Base-by-base conservation (phyloP, 1,140 invertebrate species). In the Atopsyche davidsoni region DNA sequence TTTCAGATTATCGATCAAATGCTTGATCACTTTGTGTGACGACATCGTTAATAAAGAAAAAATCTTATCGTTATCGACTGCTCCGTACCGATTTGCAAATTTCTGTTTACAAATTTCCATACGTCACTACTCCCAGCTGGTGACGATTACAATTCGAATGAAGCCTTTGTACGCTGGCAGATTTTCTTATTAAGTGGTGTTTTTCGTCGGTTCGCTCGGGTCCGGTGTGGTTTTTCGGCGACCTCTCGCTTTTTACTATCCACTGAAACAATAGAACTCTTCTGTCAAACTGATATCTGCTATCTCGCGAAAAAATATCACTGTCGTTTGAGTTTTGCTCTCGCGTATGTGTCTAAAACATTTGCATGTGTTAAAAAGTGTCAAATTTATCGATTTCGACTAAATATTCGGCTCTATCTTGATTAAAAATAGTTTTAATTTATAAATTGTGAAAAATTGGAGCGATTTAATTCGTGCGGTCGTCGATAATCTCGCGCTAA, bases 61-160 rank as follows among this genome's bases (percentile, higher is more conserved):
- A 42, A 14, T 50, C 40, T 50, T 50, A 34, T 50, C 28, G 7
- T 17, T 36, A 17, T 50, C 40, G 7, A 34, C 22, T 17, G 18
- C 17, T 43, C 32, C 10, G 21, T 13, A 36, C 40, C 28, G 38
- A 23, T 21, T 50, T 50, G 48, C 48, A 42, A 50, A 50, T 52
- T 52, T 52, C 50, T 52, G 50, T 52, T 52, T 52, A 52, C 50
- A 52, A 52, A 52, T 52, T 52, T 52, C 50, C 50, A 52, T 52
- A 52, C 50, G 50, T 52, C 50, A 52, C 50, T 46, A 46, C 42
- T 45, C 42, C 42, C 44, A 52, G 50, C 50, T 52, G 50, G 50
- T 52, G 50, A 52, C 50, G 50, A 52, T 40, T 46, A 52, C 50
- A 52, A 46, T 52, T 52, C 50, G 44, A 52, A 32, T 40, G 32